Conservation (phyloP, 2,888 invertebrate species). For the Ptycholaimellus sp. region DNA sequence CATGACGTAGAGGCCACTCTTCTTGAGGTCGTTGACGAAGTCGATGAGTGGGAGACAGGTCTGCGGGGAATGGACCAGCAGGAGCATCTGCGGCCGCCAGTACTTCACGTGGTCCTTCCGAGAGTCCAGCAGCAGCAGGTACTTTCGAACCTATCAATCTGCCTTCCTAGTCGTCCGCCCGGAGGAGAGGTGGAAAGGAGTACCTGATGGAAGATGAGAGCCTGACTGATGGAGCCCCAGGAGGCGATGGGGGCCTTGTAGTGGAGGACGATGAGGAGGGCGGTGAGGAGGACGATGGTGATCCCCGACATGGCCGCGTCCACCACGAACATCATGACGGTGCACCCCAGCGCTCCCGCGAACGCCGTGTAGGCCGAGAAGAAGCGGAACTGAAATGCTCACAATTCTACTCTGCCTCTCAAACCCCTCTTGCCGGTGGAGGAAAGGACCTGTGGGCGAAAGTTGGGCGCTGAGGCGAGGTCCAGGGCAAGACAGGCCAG, state of each 20-base stretch:
- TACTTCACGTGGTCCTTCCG: constrained; percentile 74
- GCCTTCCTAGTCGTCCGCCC: too few relatives aligned
- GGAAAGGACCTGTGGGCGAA: constrained; percentile 41
- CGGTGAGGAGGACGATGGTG: constrained; percentile 57
- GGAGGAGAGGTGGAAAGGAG: neutral
- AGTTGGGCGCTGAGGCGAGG: constrained; percentile 88
- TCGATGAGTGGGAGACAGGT: constrained; percentile 70
- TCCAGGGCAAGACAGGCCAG: constrained; percentile 81
- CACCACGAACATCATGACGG: constrained; percentile 79
- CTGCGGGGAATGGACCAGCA: constrained; percentile 70
- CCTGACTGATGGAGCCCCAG: constrained; percentile 91
- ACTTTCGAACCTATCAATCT: constrained; percentile 86
- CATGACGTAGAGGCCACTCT: constrained; percentile 56
- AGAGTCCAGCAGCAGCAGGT: constrained; percentile 72
- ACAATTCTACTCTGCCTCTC: neutral
- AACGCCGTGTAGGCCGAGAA: constrained; percentile 82
- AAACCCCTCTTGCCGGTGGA: neutral
- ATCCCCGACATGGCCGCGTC: constrained; percentile 66
- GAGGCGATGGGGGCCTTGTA: constrained; percentile 35
- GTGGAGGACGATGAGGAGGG: constrained; percentile 65
- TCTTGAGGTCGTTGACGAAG: constrained; percentile 92
- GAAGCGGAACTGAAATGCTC: constrained; percentile 34
- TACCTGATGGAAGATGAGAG: constrained; percentile 81
- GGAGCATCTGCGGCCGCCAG: constrained; percentile 86
- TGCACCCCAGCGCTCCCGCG: constrained; percentile 50